Conservation (phyloP, 2,888 invertebrate genomes). For the Athalia cordata region DNA sequence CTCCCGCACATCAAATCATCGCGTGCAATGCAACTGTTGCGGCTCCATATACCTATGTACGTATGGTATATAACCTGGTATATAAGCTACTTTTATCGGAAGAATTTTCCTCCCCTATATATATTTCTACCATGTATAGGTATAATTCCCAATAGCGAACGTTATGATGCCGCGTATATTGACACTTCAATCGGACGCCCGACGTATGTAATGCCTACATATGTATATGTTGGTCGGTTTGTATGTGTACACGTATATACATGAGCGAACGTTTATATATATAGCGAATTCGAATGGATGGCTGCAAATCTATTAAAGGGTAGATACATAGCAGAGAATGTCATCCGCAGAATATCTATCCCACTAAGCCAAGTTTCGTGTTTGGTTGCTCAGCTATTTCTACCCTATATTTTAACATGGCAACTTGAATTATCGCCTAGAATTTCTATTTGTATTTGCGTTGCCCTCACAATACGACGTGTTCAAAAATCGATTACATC, state of each 20-base stretch:
- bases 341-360: constrained; percentile 19
- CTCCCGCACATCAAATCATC: neutral
- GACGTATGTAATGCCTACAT: neutral
- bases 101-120: constrained; percentile 1
- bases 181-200: constrained; percentile 13
- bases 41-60: too few species aligned
- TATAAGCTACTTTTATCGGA: neutral
- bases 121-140: too few species aligned
- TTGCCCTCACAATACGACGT: neutral
- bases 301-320: constrained; percentile 19
- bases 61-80: neutral
- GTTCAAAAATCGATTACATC: neutral
- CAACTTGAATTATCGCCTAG: neutral
- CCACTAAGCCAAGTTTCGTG: neutral
- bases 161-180: constrained; percentile 10
- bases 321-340: constrained; percentile 2
- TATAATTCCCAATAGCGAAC: neutral
- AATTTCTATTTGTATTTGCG: neutral
- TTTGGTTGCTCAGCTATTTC: constrained; percentile 3
- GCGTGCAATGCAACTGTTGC: neutral
- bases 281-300: neutral
- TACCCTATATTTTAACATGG: neutral
- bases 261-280: neutral
- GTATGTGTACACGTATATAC: neutral
- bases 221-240: neutral